A percentile compares a stretch with the other conserved stretches of the same genome.
Evolutionary conservation across 2,797 vertebrate genomes (phyloP).

Genomic region (Falco rusticolus): DNA sequence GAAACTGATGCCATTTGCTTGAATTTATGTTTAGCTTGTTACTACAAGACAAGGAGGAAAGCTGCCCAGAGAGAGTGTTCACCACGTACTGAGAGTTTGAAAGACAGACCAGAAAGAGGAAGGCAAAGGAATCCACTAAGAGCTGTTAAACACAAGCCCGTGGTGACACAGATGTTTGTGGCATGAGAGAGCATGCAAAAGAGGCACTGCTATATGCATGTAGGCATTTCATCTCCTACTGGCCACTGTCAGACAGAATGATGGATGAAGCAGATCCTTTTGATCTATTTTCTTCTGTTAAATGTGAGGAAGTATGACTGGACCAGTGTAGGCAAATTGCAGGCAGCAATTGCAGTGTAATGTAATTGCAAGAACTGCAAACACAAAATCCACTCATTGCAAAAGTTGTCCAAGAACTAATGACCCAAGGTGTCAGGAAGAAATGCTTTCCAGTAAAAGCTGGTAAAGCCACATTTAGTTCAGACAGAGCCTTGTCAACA

Average conservation of each 20-base stretch:
- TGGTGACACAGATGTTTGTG: background rate
- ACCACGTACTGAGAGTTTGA: background rate
- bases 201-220: background rate
- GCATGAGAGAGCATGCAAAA: background rate
- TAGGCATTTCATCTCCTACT: background rate
- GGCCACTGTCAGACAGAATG: background rate
- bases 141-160: background rate
- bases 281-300: background rate
- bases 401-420: background rate
- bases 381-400: background rate
- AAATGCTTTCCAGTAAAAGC: background rate
- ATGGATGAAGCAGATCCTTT: background rate
- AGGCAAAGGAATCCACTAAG: background rate
- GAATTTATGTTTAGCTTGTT: background rate
- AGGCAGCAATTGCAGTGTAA: background rate
- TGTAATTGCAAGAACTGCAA: background rate
- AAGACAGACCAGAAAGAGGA: background rate
- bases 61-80: background rate
- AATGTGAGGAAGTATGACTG: background rate
- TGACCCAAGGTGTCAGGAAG: background rate
- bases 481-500: background rate
- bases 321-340: background rate
- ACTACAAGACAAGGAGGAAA: background rate
- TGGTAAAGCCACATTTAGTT: background rate
- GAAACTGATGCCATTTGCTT: background rate